Evolutionary conservation across 2,113 vertebrate species (phyloP).

Genomic region (Hystrix brachyura): DNA sequence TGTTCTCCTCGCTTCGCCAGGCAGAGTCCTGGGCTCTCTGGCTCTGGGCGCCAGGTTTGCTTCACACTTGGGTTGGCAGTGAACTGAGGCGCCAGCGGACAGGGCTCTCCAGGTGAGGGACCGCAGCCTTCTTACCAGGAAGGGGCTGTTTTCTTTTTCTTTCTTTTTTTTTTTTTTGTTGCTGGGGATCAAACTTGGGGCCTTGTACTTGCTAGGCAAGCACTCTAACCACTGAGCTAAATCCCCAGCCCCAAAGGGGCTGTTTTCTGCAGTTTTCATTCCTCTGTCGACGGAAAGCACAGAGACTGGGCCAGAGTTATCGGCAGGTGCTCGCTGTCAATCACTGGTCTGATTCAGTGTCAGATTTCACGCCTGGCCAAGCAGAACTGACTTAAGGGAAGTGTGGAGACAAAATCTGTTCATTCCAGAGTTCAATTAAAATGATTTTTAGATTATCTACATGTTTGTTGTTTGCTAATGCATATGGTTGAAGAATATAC

Average conservation of each 20-base stretch:
- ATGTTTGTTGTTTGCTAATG: neutral
- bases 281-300: neutral
- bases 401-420: neutral
- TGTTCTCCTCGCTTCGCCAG: neutral
- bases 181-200: too few species aligned
- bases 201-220: too few species aligned
- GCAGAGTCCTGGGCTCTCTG: neutral
- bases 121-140: neutral
- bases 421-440: constrained; percentile 15
- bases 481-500: neutral
- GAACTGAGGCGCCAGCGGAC: neutral
- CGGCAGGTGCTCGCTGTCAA: neutral
- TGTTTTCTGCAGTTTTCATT: neutral
- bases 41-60: neutral
- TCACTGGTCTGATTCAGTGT: neutral
- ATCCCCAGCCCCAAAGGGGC: too few species aligned
- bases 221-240: too few species aligned
- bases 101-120: neutral
- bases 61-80: neutral
- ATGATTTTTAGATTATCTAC: neutral
- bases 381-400: neutral
- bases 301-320: neutral
- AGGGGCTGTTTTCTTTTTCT: neutral
- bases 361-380: neutral
- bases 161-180: too few species aligned